Evolutionary conservation across 2,797 vertebrate species (phyloP).

Genomic region (Molossus molossus): DNA sequence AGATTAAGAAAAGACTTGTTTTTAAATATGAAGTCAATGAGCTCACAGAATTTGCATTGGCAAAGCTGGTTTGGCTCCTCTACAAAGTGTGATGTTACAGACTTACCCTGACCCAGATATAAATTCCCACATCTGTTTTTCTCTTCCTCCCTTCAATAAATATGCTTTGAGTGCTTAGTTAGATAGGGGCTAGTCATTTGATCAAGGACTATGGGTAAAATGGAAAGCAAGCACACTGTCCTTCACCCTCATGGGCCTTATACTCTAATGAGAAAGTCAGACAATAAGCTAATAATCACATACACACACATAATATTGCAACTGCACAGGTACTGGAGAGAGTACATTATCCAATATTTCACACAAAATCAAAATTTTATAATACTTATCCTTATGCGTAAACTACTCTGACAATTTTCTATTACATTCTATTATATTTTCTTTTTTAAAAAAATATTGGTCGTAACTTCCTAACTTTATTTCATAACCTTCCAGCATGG

Average conservation of each 20-base stretch:
- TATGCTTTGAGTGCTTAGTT: not conserved
- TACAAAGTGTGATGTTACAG: not conserved
- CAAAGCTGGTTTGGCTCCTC: not conserved
- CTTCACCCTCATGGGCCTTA: not conserved
- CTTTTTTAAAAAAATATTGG: not conserved
- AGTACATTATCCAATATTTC: not conserved
- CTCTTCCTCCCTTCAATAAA: not conserved
- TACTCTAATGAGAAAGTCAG: not conserved
- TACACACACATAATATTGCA: not conserved
- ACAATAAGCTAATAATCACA: not conserved
- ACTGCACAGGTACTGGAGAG: not conserved
- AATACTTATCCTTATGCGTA: not conserved
- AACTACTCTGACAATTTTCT: not conserved
- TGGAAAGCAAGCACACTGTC: not conserved
- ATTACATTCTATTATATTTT: not conserved
- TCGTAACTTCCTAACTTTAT: conserved; percentile 26
- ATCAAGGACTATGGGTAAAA: not conserved
- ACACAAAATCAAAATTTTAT: not conserved
- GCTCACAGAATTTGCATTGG: not conserved
- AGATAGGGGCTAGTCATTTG: not conserved
- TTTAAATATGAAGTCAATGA: not conserved
- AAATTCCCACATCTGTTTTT: not conserved
- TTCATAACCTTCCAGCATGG: not conserved
- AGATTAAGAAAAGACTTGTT: not conserved
- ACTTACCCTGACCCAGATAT: not conserved